Evolutionary conservation across 2,888 invertebrate species (phyloP), one percentile per base, ranked within the genome.

Genomic region (Temnothorax rugatulus): DNA sequence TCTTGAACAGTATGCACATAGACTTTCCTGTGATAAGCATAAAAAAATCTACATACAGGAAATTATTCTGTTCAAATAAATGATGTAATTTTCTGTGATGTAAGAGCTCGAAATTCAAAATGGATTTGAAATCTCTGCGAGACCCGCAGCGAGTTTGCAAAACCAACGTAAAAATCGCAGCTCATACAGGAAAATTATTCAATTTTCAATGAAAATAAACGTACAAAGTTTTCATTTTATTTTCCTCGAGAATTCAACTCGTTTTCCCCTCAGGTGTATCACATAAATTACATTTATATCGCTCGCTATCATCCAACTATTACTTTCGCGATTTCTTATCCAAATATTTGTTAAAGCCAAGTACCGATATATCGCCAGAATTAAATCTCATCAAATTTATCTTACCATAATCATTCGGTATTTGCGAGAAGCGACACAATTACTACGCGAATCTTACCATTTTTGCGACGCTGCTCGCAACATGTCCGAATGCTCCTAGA

Each of bases 61-160:
- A 52, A 71, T 54, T 21, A 4, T 38, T 50, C 15, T 21, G 4
- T 15, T n/a, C 15, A 25, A 54, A 54, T 21, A 15, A 15, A 15
- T 25, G 11, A 34, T 44, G 21, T 21, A 34, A 34, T 69, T 79
- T n/a, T 38, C 18, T 50, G 18, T 59, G n/a, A 77, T n/a, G 34
- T 34, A 34, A 18, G 21, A n/a, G n/a, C n/a, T 47, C 5, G 73
- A 61, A 50, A 52, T 76, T 84, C 59, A 64, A 59, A 79, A 34
- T 15, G 61, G 50, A 21, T 0, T 44, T 25, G 52, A 79, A 50
- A 63, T 47, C 84, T 71, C 89, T 92, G 91, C 92, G 91, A 73
- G 44, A 57, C 86, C 88, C 92, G 92, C 91, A 92, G 82, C 91
- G 66, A 89, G 79, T 84, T 84, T 34, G 3, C n/a, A 41, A 25